These are phyloP conservation scores for Gymnodraco acuticeps DNA, from an alignment of 2,797 vertebrate genomes.

Conservation along the genomic window DNA sequence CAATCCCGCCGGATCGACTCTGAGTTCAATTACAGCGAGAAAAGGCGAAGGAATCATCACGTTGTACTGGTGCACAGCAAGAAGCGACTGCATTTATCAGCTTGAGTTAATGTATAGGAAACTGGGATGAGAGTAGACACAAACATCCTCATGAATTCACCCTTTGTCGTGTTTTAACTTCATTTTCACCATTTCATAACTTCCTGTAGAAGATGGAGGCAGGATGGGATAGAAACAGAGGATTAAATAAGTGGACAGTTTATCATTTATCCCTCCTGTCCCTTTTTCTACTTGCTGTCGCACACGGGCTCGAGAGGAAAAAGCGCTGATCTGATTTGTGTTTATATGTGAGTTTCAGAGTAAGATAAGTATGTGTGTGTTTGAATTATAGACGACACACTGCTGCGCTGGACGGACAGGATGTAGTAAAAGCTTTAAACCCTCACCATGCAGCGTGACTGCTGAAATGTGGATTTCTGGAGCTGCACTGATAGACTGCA, in stretches of 20 bases:
- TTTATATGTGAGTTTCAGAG: conserved; percentile 1
- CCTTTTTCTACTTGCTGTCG: conserved; percentile 30
- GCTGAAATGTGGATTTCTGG: conserved; percentile 16
- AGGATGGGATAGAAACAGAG: conserved; percentile 31
- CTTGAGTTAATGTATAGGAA: conserved; percentile 28
- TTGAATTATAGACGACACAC: conserved; percentile 42
- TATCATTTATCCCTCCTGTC: conserved; percentile 54
- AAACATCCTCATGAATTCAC: conserved; percentile 3
- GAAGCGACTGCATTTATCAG: conserved; percentile 20
- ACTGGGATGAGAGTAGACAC: conserved; percentile 6
- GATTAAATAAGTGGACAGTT: conserved; percentile 67
- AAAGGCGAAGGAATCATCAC: neutral
- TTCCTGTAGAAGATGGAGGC: conserved; percentile 19
- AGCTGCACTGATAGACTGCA: conserved; percentile 2
- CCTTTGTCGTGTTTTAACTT: no score
- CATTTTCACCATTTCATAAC: conserved; percentile 12
- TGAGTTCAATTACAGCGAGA: conserved; percentile 5
- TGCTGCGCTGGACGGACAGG: conserved; percentile 26
- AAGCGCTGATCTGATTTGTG: conserved; percentile 61
- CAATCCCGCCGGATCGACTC: neutral
- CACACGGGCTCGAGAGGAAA: conserved; percentile 43
- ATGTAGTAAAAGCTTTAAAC: conserved; percentile 43
- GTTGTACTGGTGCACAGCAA: conserved; percentile 14
- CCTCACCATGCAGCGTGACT: conserved; percentile 25
- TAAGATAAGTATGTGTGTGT: neutral